Conservation (phyloP, 1,140 invertebrate species). For the Papilio glaucus region DNA sequence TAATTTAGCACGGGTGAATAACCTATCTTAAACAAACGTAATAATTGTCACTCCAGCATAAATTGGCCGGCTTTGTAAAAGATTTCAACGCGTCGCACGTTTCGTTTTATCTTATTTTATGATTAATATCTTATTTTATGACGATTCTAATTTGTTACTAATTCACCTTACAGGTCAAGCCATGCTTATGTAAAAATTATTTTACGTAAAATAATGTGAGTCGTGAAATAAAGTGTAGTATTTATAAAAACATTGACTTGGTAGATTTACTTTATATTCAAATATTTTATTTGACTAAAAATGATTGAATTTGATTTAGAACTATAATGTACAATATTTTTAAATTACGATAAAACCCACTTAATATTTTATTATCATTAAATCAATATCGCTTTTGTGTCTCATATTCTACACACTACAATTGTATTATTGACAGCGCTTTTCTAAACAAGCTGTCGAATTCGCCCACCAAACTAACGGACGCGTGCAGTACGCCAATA, state of each 20-base stretch:
- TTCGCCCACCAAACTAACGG: not conserved
- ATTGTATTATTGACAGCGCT: not conserved
- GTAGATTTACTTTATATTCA: no score
- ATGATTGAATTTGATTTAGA: no score
- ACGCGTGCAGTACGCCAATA: not conserved
- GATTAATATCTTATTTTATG: not conserved
- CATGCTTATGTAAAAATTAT: no score
- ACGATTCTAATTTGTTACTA: not conserved
- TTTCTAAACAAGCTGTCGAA: constrained; percentile 8
- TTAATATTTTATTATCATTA: not conserved
- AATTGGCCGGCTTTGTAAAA: constrained; percentile 59
- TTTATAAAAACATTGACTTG: no score
- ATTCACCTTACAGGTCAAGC: no score
- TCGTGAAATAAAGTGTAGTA: no score
- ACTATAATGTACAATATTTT: no score
- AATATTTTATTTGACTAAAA: no score
- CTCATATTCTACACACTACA: not conserved
- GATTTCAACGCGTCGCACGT: constrained; percentile 60
- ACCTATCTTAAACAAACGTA: constrained; percentile 45
- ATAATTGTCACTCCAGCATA: constrained; percentile 40
- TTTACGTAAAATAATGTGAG: no score
- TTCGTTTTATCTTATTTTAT: not conserved
- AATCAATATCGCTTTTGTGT: not conserved
- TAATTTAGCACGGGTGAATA: constrained; percentile 44
- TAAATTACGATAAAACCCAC: not conserved